Percentiles rank a stretch among this genome's conserved stretches.
Conservation (phyloP, 30 jellyfish, hydroid and myxozoan genomes). For the Catostylus mosaicus region DNA sequence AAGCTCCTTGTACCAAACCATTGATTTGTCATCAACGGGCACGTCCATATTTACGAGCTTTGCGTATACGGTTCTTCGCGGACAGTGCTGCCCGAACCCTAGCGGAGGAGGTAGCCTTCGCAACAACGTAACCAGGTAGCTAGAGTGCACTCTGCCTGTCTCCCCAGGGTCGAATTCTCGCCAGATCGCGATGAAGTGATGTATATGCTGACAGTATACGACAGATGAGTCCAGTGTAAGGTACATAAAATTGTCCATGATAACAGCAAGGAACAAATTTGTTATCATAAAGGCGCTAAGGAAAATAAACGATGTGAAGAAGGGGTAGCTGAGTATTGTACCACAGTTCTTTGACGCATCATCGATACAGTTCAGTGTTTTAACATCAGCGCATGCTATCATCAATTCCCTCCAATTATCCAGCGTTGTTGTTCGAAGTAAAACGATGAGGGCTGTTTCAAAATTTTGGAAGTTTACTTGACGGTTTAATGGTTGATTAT, state of each 20-base stretch:
- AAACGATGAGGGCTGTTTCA: constrained; percentile 50
- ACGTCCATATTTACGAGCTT: constrained; percentile 46
- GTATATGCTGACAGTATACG: constrained; percentile 69
- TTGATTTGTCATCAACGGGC: constrained; percentile 47
- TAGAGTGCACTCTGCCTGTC: constrained; percentile 31
- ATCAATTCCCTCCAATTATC: constrained; percentile 83
- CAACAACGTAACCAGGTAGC: constrained; percentile 40
- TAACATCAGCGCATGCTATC: constrained; percentile 74
- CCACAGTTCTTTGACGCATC: constrained; percentile 69
- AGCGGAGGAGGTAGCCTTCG: constrained; percentile 79
- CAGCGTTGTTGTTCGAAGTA: constrained; percentile 82
- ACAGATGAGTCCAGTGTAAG: constrained; percentile 76
- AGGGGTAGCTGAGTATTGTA: constrained; percentile 58
- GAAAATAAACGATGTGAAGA: constrained; percentile 73
- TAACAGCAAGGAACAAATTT: constrained; percentile 82
- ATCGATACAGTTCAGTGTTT: constrained; percentile 56
- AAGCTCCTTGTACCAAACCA: constrained; percentile 48
- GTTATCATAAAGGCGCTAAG: constrained; percentile 77
- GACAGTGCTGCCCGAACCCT: constrained; percentile 87
- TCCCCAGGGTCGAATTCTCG: constrained; percentile 29
- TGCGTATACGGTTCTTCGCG: constrained; percentile 65
- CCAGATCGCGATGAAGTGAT: constrained; percentile 62
- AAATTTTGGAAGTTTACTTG: constrained; percentile 77
- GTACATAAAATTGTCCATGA: constrained; percentile 88
- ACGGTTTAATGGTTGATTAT: constrained; percentile 32